A percentile compares a stretch with the other conserved stretches of the same genome.
Conservation (phyloP, 2,797 vertebrate genomes). For the Florisuga fusca region DNA sequence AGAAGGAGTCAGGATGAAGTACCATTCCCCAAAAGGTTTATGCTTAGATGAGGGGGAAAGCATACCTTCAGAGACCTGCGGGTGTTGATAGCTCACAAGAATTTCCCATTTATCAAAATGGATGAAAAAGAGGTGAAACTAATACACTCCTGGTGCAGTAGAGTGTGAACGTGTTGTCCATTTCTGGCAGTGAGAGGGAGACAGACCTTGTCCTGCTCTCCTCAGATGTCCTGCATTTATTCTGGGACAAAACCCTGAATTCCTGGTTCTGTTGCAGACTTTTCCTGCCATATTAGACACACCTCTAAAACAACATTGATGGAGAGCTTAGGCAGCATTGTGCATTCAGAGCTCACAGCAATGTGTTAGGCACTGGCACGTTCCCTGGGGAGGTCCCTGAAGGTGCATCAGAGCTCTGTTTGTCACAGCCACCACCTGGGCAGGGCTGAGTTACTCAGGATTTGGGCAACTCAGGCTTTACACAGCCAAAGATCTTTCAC, state of each 20-base stretch:
- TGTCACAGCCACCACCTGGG: too few relatives aligned
- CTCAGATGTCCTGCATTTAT: neutral
- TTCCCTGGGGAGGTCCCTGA: neutral
- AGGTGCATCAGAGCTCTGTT: too few relatives aligned
- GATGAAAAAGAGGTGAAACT: neutral
- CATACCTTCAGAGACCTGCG: rapidly evolving
- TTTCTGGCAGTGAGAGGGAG: neutral
- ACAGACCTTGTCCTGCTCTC: too few relatives aligned
- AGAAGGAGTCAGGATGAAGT: neutral
- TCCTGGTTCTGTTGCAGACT: neutral
- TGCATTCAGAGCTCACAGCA: neutral
- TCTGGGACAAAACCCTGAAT: neutral
- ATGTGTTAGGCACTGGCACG: neutral
- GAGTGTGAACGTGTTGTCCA: neutral
- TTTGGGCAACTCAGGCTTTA: neutral
- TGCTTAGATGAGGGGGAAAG: neutral
- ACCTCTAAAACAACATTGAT: neutral
- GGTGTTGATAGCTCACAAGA: neutral
- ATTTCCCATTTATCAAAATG: neutral
- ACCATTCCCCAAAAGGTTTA: neutral
- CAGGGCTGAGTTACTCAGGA: neutral
- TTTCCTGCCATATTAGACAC: neutral
- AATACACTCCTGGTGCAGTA: neutral
- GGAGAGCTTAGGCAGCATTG: neutral
- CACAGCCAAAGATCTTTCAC: neutral